phyloP scores from a whole-genome alignment of 2,113 vertebrate species.

The Trogon surrucura region DNA sequence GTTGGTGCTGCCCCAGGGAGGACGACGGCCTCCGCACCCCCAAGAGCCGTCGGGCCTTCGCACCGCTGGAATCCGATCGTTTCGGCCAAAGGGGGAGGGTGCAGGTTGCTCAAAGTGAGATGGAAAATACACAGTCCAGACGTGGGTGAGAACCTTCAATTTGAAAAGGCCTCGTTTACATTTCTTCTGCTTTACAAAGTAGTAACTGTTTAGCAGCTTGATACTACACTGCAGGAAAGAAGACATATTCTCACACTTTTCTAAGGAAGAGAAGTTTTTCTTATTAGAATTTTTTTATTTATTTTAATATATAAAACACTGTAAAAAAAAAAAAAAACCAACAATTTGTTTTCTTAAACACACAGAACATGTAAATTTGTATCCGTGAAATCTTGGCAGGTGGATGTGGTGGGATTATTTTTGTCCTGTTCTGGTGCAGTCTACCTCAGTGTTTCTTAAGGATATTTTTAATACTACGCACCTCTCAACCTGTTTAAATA shows the following conservation, averaged over 20 bases:
- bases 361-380: conserved; percentile 66
- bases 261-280: conserved; percentile 85
- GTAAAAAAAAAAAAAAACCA: conserved; percentile 65
- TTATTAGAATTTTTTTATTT: conserved; percentile 86
- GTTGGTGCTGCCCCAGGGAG: too few species aligned
- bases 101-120: not conserved
- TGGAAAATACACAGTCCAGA: conserved; percentile 10
- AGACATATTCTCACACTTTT: conserved; percentile 77
- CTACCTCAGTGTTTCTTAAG: conserved; percentile 88
- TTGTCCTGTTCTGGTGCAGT: conserved; percentile 85
- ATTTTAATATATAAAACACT: conserved; percentile 91
- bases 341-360: conserved; percentile 72
- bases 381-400: conserved; percentile 67
- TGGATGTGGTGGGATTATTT: conserved; percentile 65
- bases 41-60: not conserved
- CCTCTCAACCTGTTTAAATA: conserved; percentile 56
- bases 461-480: conserved; percentile 68
- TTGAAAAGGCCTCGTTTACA: conserved; percentile 40
- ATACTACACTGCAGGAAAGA: conserved; percentile 46
- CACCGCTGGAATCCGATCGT: accelerated
- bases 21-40: accelerated
- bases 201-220: conserved; percentile 33
- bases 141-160: not conserved
- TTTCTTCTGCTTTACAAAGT: conserved; percentile 62
- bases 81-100: not conserved